Evolutionary conservation across 1,140 invertebrate species (phyloP).

Genomic region (Akabosia matsudoensis): DNA sequence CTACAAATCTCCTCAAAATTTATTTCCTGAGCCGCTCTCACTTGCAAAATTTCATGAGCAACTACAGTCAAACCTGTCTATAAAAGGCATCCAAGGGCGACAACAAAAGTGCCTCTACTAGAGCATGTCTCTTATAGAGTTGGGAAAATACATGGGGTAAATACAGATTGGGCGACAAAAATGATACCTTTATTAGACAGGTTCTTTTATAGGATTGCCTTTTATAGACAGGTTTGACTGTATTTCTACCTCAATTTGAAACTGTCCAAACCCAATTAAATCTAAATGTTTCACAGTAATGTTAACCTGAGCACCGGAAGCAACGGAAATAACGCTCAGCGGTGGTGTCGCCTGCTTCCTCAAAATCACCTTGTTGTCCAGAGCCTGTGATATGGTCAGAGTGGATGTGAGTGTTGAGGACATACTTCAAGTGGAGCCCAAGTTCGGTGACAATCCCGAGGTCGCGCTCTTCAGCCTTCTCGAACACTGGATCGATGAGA

Average conservation of each 20-base stretch:
- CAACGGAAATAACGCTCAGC: constrained; percentile 74
- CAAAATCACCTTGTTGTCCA: constrained; percentile 70
- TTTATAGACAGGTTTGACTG: too few relatives aligned
- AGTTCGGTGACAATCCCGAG: constrained; percentile 74
- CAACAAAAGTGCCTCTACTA: too few relatives aligned
- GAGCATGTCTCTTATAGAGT: too few relatives aligned
- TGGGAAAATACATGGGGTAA: too few relatives aligned
- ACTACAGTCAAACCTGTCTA: too few relatives aligned
- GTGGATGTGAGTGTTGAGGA: constrained; percentile 96
- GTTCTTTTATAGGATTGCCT: too few relatives aligned
- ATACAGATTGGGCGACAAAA: too few relatives aligned
- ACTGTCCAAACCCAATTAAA: constrained; percentile 64
- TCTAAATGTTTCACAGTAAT: constrained; percentile 72
- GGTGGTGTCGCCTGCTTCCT: too few relatives aligned
- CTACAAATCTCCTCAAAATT: constrained; percentile 18
- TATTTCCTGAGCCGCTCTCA: background rate
- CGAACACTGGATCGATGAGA: constrained; percentile 91
- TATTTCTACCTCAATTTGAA: constrained; percentile 58
- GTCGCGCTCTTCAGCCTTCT: constrained; percentile 74
- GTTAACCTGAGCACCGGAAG: constrained; percentile 83
- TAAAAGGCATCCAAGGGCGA: too few relatives aligned
- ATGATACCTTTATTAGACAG: too few relatives aligned
- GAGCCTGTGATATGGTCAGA: constrained; percentile 98
- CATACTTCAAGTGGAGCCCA: constrained; percentile 78
- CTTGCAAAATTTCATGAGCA: background rate